phyloP scores from a whole-genome alignment of 2,888 invertebrate species.

The Andrena bucephala region DNA sequence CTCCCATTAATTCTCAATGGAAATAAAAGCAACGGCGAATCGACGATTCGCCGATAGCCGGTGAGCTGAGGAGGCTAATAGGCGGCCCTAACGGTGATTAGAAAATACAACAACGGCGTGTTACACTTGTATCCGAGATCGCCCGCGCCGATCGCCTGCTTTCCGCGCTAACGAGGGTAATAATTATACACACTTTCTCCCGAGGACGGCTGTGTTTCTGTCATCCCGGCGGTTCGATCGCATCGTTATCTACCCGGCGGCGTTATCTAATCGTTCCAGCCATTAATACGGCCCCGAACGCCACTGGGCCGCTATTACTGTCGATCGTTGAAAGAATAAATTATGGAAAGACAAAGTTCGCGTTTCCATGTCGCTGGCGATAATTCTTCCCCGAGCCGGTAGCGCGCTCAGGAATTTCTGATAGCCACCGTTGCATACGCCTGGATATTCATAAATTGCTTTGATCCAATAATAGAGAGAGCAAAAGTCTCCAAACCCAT shows the following conservation, averaged over 20 bases:
- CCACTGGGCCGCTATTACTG: constrained; percentile 26
- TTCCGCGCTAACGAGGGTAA: constrained; percentile 43
- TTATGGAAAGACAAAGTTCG: constrained; percentile 38
- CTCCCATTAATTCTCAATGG: constrained; percentile 8
- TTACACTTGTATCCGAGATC: constrained; percentile 20
- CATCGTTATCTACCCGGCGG: constrained; percentile 39
- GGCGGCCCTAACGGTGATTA: constrained; percentile 27
- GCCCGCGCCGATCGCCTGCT: neutral
- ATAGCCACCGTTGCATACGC: neutral
- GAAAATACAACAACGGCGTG: constrained; percentile 44
- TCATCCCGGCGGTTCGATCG: constrained; percentile 40
- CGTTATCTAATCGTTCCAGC: constrained; percentile 40
- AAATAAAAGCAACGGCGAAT: constrained; percentile 7
- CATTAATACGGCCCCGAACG: constrained; percentile 46
- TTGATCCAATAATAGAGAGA: neutral
- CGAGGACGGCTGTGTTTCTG: constrained; percentile 46
- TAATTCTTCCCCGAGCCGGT: neutral
- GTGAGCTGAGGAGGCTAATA: constrained; percentile 19
- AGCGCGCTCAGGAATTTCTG: neutral
- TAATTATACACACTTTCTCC: constrained; percentile 60
- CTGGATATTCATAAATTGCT: neutral
- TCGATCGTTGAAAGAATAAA: constrained; percentile 48
- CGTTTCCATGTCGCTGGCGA: neutral
- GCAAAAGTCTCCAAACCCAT: no score
- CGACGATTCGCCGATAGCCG: constrained; percentile 5